These are phyloP conservation scores for Nemotelus pantherinus DNA, from an alignment of 2,888 invertebrate species.

Conservation along the genomic window DNA sequence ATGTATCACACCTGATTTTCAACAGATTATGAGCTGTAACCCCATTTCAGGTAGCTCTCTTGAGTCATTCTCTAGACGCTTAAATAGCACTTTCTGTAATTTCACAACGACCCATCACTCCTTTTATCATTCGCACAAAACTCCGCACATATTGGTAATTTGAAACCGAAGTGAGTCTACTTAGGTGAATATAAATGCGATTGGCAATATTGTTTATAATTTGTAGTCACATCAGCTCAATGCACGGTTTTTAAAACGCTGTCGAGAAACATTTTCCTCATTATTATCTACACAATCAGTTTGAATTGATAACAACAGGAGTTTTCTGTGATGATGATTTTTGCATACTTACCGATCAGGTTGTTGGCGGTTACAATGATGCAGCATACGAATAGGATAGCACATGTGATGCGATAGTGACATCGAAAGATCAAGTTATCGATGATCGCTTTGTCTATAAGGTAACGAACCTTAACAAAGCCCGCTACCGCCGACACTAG, in stretches of 20 bases:
- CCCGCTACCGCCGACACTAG: constrained; percentile 89
- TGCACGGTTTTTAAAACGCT: background rate
- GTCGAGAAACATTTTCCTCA: background rate
- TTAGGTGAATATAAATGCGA: background rate
- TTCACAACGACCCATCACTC: constrained; percentile 9
- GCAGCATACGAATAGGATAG: constrained; percentile 85
- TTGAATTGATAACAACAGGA: no score
- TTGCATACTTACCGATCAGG: constrained; percentile 78
- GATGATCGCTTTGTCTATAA: constrained; percentile 87
- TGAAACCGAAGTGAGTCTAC: background rate
- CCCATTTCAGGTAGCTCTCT: background rate
- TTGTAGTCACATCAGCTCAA: background rate
- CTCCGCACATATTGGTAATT: constrained; percentile 12
- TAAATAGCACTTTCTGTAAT: background rate
- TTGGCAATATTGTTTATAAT: background rate
- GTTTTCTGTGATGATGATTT: no score
- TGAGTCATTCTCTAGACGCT: constrained; percentile 10
- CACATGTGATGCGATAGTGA: constrained; percentile 88
- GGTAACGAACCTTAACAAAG: constrained; percentile 88
- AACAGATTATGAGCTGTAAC: background rate
- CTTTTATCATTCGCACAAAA: background rate
- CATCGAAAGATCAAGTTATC: constrained; percentile 91
- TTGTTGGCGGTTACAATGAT: constrained; percentile 90
- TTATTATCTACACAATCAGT: background rate
- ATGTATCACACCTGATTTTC: constrained; percentile 16